Evolutionary conservation across 2,888 invertebrate genomes (phyloP).

Genomic region (Hypolimnas misippus): DNA sequence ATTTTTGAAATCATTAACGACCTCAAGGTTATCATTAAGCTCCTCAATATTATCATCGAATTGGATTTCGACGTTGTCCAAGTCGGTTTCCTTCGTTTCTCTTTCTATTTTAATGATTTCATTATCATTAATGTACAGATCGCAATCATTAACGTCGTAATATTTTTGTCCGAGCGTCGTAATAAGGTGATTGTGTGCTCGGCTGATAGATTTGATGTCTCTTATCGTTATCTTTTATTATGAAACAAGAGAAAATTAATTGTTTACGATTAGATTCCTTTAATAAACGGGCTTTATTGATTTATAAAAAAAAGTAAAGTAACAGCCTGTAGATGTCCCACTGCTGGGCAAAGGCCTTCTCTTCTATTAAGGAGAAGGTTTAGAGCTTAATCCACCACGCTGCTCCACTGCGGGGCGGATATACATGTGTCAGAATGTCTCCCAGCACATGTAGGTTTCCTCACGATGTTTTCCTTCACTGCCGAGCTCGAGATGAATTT

Average conservation of each 20-base stretch:
- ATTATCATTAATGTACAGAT: slow-evolving; percentile 50
- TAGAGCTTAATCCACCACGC: too few species aligned
- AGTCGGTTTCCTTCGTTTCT: slow-evolving; percentile 32
- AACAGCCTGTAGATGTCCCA: too few species aligned
- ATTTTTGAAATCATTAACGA: slow-evolving; percentile 29
- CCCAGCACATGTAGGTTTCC: too few species aligned
- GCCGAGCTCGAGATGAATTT: too few species aligned
- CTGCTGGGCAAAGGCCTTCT: too few species aligned
- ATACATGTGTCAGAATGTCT: too few species aligned
- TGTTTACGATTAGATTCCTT: neutral
- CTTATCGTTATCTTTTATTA: slow-evolving; percentile 63
- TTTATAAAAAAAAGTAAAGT: too few species aligned
- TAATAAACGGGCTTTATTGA: neutral
- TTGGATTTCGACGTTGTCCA: slow-evolving; percentile 20
- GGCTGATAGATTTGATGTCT: slow-evolving; percentile 60
- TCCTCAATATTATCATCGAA: slow-evolving; percentile 18
- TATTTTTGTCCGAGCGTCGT: slow-evolving; percentile 52
- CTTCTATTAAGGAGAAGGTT: too few species aligned
- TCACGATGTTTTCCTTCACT: too few species aligned
- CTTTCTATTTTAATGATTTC: slow-evolving; percentile 46
- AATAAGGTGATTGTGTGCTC: slow-evolving; percentile 50
- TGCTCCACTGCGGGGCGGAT: too few species aligned
- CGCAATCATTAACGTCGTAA: slow-evolving; percentile 48
- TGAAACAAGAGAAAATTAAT: slow-evolving; percentile 43
- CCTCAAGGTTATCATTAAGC: slow-evolving; percentile 19